Conservation (phyloP, 1,140 invertebrate genomes). For the Trigoniulus corallinus region DNA sequence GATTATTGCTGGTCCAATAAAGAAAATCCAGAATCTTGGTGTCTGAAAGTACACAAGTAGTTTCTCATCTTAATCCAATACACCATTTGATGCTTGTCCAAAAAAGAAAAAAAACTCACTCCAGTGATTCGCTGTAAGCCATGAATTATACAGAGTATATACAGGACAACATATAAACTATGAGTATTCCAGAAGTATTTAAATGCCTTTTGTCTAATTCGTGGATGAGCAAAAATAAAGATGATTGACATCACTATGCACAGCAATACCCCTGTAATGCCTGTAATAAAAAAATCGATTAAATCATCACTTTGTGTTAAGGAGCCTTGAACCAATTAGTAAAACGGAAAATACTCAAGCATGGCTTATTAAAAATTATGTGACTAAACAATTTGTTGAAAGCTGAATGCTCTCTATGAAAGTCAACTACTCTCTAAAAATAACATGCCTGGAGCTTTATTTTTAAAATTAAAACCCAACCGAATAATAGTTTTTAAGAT, state of each 20-base stretch:
- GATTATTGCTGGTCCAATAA: slow-evolving; percentile 65
- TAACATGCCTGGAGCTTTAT: no score
- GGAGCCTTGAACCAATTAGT: no score
- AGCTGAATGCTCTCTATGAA: no score
- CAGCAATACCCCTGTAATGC: slow-evolving; percentile 82
- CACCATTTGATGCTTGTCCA: not conserved
- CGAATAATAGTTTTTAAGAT: not conserved
- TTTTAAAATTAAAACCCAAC: no score
- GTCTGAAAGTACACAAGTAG: slow-evolving; percentile 24
- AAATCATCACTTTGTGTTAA: no score
- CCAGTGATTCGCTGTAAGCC: slow-evolving; percentile 87
- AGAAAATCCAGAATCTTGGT: slow-evolving; percentile 86
- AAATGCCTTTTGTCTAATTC: slow-evolving; percentile 81
- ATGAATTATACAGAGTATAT: slow-evolving; percentile 78
- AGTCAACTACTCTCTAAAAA: no score
- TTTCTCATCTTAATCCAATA: not conserved
- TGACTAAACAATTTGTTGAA: no score
- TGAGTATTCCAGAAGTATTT: slow-evolving; percentile 97
- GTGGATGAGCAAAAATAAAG: slow-evolving; percentile 92
- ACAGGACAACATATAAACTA: slow-evolving; percentile 76
- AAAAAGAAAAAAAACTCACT: slow-evolving; percentile 25
- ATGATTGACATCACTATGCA: slow-evolving; percentile 90
- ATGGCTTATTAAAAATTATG: no score
- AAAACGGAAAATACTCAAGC: not conserved
- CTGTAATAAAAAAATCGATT: slow-evolving; percentile 32